Evolutionary conservation across 2,113 vertebrate species (phyloP), one percentile per base, ranked within the genome.

Genomic region (Melanocharis versteri): DNA sequence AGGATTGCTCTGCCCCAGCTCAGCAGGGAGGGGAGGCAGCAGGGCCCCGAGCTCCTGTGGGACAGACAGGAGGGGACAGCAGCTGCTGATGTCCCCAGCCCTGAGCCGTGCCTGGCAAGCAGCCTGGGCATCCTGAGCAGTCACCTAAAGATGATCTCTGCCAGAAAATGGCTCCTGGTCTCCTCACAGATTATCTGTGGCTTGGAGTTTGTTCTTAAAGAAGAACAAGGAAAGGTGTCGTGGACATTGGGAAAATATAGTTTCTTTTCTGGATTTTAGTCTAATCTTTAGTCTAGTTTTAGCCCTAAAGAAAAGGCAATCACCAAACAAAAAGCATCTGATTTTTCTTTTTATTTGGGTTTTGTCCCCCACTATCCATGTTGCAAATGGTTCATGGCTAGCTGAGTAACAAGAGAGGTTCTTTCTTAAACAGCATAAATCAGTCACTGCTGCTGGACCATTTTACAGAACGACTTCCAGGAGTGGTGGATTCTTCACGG

Each of bases 21-120:
- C 62, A 81, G 62, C 48, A 48, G 40, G 73, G 1, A 89, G 73
- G 54, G 54, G n/a, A 53, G 31, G 65, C 35, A 76, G 56, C 50
- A 66, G 53, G 75, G 69, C 64, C 48, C 4, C 8, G 33, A 48
- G 31, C 48, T 65, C 31, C 47, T 0, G 1, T 13, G 72, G 66
- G 56, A 37, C 33, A 48, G 65, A 44, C 15, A 2, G 3, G 27
- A 45, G 40, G 58, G 73, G 22, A 45, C 69, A 42, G 15, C 37
- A 73, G 69, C 48, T 33, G 69, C 69, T 39, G n/a, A 35, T 27
- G 45, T 24, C 86, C 65, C 75, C 57, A 88, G 82, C 4, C 58
- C 16, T 0, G 8, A 44, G 51, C 13, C 0, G 4, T 4, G 30
- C n/a, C 9, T 14, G 66, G 65, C 0, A 17, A 60, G 35, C 65